A percentile compares a stretch with the other conserved stretches of the same genome.
phyloP scores from a whole-genome alignment of 2,113 vertebrate genomes.

The zebrafish (Danio rerio) region GRCz12tu NC_133191.1:6427501-6428000 shows the following conservation, averaged over 20 bases:
- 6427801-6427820: conserved; percentile 6
- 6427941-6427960: conserved; percentile 23
- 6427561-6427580: not conserved
- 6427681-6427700: not conserved
- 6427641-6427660: not conserved
- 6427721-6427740: not conserved
- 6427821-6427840: not conserved
- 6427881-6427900: conserved; percentile 7
- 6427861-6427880: not conserved
- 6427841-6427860: conserved; percentile 3
- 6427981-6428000: conserved; percentile 23
- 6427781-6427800: not conserved
- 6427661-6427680: not conserved
- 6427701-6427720: not conserved
- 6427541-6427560: not conserved
- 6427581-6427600: not conserved
- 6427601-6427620: not conserved
- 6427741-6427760: conserved; percentile 16
- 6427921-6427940: conserved; percentile 3
- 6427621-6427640: not conserved
- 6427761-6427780: conserved; percentile 18
- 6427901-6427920: not conserved
- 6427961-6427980: conserved; percentile 31
- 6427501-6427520: no score
- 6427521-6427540: not conserved